Evolutionary conservation across 2,888 invertebrate species (phyloP), one percentile per base, ranked within the genome.

Genomic region (Caenorhabditis becei): DNA sequence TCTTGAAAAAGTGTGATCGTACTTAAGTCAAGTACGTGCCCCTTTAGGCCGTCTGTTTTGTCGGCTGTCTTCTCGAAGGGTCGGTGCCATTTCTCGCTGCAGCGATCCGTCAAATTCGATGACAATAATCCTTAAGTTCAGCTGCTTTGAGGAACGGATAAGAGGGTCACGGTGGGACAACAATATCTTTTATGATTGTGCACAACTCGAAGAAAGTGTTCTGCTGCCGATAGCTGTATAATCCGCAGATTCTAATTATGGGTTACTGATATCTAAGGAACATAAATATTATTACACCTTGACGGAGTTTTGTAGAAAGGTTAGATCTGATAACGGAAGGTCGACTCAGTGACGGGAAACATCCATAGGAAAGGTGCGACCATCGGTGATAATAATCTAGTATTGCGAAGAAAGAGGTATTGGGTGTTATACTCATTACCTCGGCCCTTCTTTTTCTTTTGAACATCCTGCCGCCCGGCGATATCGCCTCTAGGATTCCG

Each of bases 111-210:
- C 71, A 72, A 63, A 72, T 56, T 49, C 51, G 53, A 70, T 62
- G 71, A 56, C 62, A 47, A 54, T 72, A 72, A 72, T 72, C 71
- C 71, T 53, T 47, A 63, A 72, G 44, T 72, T 71, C 71, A 72
- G 71, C 71, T 72, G 71, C 47, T 37, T 14, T 16, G 41, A 24
- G 14, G 14, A 24, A 18, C 10, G 23, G 37, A 66, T 35, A 66
- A 66, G 66, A 54, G 54, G 54, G 37, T 18, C 37, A 54, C 24
- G 35, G n/a, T 26, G 28, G n/a, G n/a, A 67, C 47, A 56, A 67
- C 23, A 66, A 66, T 28, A 37, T 41, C 7, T 41, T 10, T 41
- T 41, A 16, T 41, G 7, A 5, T 41, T 10, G 41, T 41, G 41
- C 10, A 16, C 11, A 37, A 59, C 1, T 41, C 23, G 37, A 37